Percentiles rank a stretch among this genome's conserved stretches.
phyloP scores from a whole-genome alignment of 2,888 invertebrate species.

The Synergus japonicus region DNA sequence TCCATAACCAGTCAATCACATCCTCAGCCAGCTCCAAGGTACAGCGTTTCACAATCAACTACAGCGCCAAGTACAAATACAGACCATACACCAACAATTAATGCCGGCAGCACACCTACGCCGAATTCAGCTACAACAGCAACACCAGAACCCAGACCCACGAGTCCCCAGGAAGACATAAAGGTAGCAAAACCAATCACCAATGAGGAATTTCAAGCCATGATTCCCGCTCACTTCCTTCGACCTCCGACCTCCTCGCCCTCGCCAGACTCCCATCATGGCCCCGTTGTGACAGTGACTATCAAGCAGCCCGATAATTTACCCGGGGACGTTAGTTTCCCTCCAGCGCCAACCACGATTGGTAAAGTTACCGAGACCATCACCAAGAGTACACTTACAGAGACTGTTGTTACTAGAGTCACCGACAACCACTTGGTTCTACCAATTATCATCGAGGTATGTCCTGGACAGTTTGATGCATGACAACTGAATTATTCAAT shows the following conservation, averaged over 20 bases:
- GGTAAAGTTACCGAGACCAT: slow-evolving; percentile 96
- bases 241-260: slow-evolving; percentile 74
- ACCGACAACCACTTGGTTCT: slow-evolving; percentile 94
- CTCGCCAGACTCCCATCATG: slow-evolving; percentile 77
- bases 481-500: neutral
- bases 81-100: slow-evolving; percentile 46
- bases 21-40: slow-evolving; percentile 71
- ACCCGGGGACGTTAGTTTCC: slow-evolving; percentile 85
- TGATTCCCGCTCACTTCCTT: slow-evolving; percentile 95
- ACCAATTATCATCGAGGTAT: slow-evolving; percentile 94
- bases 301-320: slow-evolving; percentile 85
- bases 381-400: slow-evolving; percentile 97
- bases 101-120: slow-evolving; percentile 48
- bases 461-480: slow-evolving; percentile 64
- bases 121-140: slow-evolving; percentile 49
- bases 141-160: slow-evolving; percentile 56
- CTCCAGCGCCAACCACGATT: slow-evolving; percentile 89
- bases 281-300: slow-evolving; percentile 87
- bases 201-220: slow-evolving; percentile 96
- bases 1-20: slow-evolving; percentile 44
- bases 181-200: slow-evolving; percentile 91
- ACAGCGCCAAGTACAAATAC: slow-evolving; percentile 48
- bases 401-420: slow-evolving; percentile 95
- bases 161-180: slow-evolving; percentile 78
- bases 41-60: slow-evolving; percentile 57